Base-by-base conservation (phyloP, 1,140 invertebrate genomes). In the Magallana ariakensis region DNA sequence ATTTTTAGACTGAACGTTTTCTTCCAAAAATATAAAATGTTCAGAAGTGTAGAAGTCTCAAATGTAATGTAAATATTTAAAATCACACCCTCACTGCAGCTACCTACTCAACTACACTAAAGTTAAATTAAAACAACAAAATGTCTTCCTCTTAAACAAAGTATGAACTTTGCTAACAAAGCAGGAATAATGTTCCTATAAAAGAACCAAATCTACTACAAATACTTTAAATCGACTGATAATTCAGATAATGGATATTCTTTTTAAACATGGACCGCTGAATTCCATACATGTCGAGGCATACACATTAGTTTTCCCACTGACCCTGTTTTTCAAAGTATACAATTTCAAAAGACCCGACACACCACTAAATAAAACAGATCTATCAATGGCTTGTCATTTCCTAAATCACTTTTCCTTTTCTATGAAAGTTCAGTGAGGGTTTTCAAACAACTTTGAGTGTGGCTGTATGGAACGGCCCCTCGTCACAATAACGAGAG, bases 401-500 rank as follows among this genome's bases (percentile, higher is more conserved):
- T 70, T 70, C 66, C 66, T 70, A 70, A 70, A 70, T 70, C 66
- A 70, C 66, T 70, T 70, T 70, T 70, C 66, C 66, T 70, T 70
- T 70, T 70, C 8, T 70, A 4, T 5, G 6, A 26, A 22, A 19
- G 22, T 70, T 70, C 66, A 70, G 66, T 70, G 66, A 70, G 22
- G 22, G 22, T 26, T 70, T 13, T 11, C 7, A 22, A 70, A 70
- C 66, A 70, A 33, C 33, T 33, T 10, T 70, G 33, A 22, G 66
- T 13, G 33, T 70, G 66, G 66, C 66, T 26, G 66, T 26, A 70
- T 70, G 66, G 22, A 9, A 62, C 58, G 16, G 58, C 19, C 15
- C 19, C 16, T n/a, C 0, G 58, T 8, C 16, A n/a, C 58, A 62
- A 62, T 33, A 33, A 33, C 33, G 33, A 33, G 33, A 0, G 26